phyloP scores from a whole-genome alignment of 2,113 vertebrate genomes.

The Cryptotis parvus region DNA sequence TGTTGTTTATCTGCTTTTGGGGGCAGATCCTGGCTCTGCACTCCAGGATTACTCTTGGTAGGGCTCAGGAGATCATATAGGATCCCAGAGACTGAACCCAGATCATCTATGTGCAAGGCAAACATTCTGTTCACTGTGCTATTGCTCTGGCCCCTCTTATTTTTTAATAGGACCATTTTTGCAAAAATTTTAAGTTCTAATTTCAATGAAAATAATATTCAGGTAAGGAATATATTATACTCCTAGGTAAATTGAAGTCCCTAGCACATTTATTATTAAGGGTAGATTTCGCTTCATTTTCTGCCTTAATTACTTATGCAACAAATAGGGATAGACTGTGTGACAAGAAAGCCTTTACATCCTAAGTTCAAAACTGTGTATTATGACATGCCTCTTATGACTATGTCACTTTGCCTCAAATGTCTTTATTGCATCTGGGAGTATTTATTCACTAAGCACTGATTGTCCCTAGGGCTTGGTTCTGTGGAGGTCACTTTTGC shows the following conservation, averaged over 20 bases:
- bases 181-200: conserved; percentile 2
- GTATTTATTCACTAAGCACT: conserved; percentile 19
- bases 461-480: neutral
- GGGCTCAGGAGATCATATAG: no score
- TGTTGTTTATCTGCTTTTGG: neutral
- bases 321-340: conserved; percentile 7
- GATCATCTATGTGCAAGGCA: no score
- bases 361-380: no score
- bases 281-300: conserved; percentile 3
- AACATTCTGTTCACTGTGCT: no score
- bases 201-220: conserved; percentile 48
- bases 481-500: conserved; percentile 26
- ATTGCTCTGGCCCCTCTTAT: no score
- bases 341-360: neutral
- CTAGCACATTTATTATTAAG: neutral
- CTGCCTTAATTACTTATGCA: conserved; percentile 7
- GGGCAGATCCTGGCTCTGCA: no score
- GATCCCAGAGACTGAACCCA: no score
- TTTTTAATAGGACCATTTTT: no score
- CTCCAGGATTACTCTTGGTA: no score
- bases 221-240: conserved; percentile 42
- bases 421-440: no score
- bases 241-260: neutral
- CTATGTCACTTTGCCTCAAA: no score
- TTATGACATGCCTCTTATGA: no score